Evolutionary conservation across 2,888 invertebrate species (phyloP), one percentile per base, ranked within the genome.

Genomic region (Petrolisthes cinctipes): DNA sequence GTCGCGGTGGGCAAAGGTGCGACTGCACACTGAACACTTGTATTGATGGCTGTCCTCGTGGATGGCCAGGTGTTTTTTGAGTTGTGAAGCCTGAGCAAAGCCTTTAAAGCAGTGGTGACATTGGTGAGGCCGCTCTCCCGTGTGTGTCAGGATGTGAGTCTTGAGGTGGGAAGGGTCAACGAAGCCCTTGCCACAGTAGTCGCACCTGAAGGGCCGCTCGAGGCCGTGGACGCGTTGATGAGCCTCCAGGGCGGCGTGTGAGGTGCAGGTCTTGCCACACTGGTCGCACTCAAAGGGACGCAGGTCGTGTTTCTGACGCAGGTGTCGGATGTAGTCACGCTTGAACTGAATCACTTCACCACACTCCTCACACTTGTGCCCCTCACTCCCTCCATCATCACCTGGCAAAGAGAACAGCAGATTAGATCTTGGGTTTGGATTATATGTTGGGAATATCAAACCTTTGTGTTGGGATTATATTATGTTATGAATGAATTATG

Each of bases 1-100:
- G 85, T 98, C 98, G 23, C 99, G 99, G 68, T 89, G 83, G 68
- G 89, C 85, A 83, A 91, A 90, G 79, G 85, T 83, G 37, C 82
- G 84, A 57, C 76, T 83, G 75, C 91, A 91, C 14, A 83, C 83
- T 17, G 82, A 79, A 68, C 91, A 91, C 57, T 78, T 75, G 68
- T 85, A 86, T 66, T 88, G 86, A 9, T 86, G 84, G 51, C 81
- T 81, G 6, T 89, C 90, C 57, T 90, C 86, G 75, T 90, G 89
- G 7, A 89, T 86, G n/a, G 89, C 78, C 56, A 83, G 73, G 71
- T 88, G 87, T 23, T 91, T 88, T 51, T 91, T 89, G 6, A 91
- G 87, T 7, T 89, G 86, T 17, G 89, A 89, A 6, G 90, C 85
- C 61, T 88, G 86, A 14, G 79, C 83, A 82, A 91, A 91, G 4